A percentile compares a stretch with the other conserved stretches of the same genome.
Conservation (phyloP, 2,797 vertebrate genomes). For the Mus caroli region DNA sequence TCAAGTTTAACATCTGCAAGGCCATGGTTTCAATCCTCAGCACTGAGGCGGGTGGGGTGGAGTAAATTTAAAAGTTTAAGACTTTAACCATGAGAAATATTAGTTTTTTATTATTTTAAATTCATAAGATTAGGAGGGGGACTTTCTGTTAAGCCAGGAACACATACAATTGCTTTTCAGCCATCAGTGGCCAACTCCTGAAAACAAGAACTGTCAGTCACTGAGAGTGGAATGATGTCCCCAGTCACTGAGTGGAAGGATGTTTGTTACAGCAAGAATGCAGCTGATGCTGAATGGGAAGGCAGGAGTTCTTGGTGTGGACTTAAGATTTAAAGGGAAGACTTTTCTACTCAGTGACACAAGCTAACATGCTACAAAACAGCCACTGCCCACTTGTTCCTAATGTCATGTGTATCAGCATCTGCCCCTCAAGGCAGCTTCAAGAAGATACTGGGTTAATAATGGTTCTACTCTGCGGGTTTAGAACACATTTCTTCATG, state of each 20-base stretch:
- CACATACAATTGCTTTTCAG: slow-evolving; percentile 47
- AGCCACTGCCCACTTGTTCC: slow-evolving; percentile 35
- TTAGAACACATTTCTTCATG: background rate
- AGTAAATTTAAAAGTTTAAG: background rate
- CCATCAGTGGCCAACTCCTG: slow-evolving; percentile 66
- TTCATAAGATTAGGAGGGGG: background rate
- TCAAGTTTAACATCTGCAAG: background rate
- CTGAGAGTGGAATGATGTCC: slow-evolving; percentile 49
- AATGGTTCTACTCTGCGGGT: background rate
- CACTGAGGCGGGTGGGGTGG: background rate
- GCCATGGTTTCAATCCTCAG: background rate
- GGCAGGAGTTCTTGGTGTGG: slow-evolving; percentile 26
- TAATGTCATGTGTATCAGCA: background rate
- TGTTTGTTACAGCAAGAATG: slow-evolving; percentile 40
- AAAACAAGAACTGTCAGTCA: slow-evolving; percentile 62
- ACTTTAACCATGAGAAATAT: background rate
- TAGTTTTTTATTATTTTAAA: slow-evolving; percentile 40
- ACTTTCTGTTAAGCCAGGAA: slow-evolving; percentile 43
- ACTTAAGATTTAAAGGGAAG: slow-evolving; percentile 55
- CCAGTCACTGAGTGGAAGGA: slow-evolving; percentile 33
- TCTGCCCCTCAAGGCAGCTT: background rate
- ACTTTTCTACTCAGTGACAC: background rate
- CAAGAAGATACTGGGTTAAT: background rate
- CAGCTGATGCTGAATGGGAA: slow-evolving; percentile 57
- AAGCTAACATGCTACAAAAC: background rate